Evolutionary conservation across 2,113 vertebrate species (phyloP), one percentile per base, ranked within the genome.

Genomic region (Todiramphus saurophagus): DNA sequence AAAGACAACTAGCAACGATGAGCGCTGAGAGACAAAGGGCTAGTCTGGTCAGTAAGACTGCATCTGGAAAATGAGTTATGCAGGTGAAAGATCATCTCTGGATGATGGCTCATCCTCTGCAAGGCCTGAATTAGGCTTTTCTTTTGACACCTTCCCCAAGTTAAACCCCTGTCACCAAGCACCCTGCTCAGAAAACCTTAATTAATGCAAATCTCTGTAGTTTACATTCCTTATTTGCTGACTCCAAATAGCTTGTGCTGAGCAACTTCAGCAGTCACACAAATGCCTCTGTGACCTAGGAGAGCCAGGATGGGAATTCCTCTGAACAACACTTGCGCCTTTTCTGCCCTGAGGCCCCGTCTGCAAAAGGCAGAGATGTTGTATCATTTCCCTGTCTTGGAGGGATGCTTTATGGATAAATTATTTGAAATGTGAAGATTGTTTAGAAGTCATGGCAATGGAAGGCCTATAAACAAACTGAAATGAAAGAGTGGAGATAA

Each of bases 381-480:
- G 4, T 7, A 35, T 8, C 28, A 44, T 39, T 13, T 53, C 46
- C 19, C 48, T 27, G 1, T 19, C 44, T 39, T 23, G 30, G 0
- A 77, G 69, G 16, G 41, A 55, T 2, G 2, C 15, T 43, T 59
- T 16, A 56, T 4, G 7, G 70, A 76, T 12, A 55, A 87, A 78
- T 17, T 0, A 80, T 87, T 3, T 39, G 30, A 62, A 63, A 73
- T 3, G 8, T 4, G 9, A 33, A 39, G 79, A 39, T 13, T 67
- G 46, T 44, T 72, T 13, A 75, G 16, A 56, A 78, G 12, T 11
- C 20, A 43, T 8, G 27, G 27, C 55, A 89, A 78, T 3, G 23
- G 24, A 83, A 59, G 16, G 50, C 9, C 51, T 55, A 66, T 6
- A 63, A 59, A 59, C 8, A 44, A 77, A 84, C 2, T 3, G 18